Percentiles rank a stretch among this genome's conserved stretches.
These are phyloP conservation scores for Nymphalis c-album DNA, from an alignment of 2,888 invertebrate species.

Conservation along the genomic window DNA sequence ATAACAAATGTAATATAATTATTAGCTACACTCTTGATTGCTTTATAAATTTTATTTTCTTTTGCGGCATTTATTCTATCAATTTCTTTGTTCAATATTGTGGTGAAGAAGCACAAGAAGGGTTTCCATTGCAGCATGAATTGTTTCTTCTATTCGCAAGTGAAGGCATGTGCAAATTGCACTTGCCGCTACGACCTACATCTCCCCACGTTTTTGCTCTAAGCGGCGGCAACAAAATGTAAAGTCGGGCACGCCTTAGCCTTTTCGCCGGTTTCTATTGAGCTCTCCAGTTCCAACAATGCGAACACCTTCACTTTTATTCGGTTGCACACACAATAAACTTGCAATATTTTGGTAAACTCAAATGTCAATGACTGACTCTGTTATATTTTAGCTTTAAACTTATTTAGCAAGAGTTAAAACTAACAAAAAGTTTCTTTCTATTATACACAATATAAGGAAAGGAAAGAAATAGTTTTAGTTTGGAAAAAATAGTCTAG, in stretches of 20 bases:
- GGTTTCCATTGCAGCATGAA: neutral
- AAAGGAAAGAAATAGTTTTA: too few species aligned
- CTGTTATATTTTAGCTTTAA: too few species aligned
- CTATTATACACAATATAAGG: too few species aligned
- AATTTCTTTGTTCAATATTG: neutral
- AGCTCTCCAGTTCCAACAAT: constrained; percentile 69
- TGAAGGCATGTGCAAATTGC: constrained; percentile 52
- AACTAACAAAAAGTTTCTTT: too few species aligned
- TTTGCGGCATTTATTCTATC: too few species aligned
- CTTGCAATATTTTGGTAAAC: constrained; percentile 10
- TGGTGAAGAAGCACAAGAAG: neutral
- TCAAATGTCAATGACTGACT: neutral
- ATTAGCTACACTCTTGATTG: too few species aligned
- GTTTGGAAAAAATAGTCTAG: too few species aligned
- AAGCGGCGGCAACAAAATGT: constrained; percentile 53
- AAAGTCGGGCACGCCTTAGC: constrained; percentile 50
- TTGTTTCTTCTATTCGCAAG: constrained; percentile 7
- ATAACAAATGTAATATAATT: too few species aligned
- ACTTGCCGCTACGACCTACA: constrained; percentile 73
- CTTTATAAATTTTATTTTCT: too few species aligned
- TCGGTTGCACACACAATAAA: constrained; percentile 37
- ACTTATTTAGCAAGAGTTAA: too few species aligned
- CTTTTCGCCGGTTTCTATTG: constrained; percentile 73
- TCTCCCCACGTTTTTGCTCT: constrained; percentile 70
- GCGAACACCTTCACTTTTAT: constrained; percentile 76